Percentiles rank a stretch among this genome's conserved stretches.
These are phyloP conservation scores for Emmelina monodactyla DNA, from an alignment of 2,888 invertebrate genomes.

Conservation along the genomic window DNA sequence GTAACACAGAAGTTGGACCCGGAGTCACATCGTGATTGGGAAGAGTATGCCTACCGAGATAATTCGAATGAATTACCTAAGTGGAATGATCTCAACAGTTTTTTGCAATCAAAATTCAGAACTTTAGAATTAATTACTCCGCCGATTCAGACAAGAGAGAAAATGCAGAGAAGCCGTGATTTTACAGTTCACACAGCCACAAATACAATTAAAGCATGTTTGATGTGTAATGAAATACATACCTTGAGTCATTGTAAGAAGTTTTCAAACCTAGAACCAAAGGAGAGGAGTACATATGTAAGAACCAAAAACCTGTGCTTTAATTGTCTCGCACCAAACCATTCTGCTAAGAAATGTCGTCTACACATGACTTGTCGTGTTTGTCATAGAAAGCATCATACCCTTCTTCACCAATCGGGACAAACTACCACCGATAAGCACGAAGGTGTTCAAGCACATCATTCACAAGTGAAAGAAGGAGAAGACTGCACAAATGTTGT, in stretches of 20 bases:
- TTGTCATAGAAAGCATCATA: slow-evolving; percentile 18
- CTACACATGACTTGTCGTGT: slow-evolving; percentile 15
- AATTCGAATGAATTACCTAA: slow-evolving; percentile 7
- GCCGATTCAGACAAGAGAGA: neutral
- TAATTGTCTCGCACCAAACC: slow-evolving; percentile 17
- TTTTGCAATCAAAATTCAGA: slow-evolving; percentile 9
- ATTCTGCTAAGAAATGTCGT: slow-evolving; percentile 13
- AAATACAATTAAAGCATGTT: no score
- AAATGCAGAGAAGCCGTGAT: neutral
- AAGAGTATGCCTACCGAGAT: slow-evolving; percentile 6
- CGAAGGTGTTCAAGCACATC: neutral
- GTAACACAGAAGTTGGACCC: slow-evolving; percentile 11
- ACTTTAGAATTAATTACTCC: slow-evolving; percentile 9
- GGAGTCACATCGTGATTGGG: slow-evolving; percentile 10
- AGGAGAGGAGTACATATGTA: slow-evolving; percentile 14
- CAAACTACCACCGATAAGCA: slow-evolving; percentile 3
- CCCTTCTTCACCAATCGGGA: slow-evolving; percentile 15
- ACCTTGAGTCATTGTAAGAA: slow-evolving; percentile 17
- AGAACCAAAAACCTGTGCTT: slow-evolving; percentile 16
- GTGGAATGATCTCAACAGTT: slow-evolving; percentile 6
- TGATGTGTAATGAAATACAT: slow-evolving; percentile 15
- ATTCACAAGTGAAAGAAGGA: slow-evolving; percentile 7
- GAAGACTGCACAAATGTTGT: slow-evolving; percentile 10
- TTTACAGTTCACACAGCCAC: slow-evolving; percentile 9
- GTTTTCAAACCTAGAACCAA: slow-evolving; percentile 14